Base-by-base conservation (phyloP, 2,888 invertebrate species). In the Drosophila melanosoma region DNA sequence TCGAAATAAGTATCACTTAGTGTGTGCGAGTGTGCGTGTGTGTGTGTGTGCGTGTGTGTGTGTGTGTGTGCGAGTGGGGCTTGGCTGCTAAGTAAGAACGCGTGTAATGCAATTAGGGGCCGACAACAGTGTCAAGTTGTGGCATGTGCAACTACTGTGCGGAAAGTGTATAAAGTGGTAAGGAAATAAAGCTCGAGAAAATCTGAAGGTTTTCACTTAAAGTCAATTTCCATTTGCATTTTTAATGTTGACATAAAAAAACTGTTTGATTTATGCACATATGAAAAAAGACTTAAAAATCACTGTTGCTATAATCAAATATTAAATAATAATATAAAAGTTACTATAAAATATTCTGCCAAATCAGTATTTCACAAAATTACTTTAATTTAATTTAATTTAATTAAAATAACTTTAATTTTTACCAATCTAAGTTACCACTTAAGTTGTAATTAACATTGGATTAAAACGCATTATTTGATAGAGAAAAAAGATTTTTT, bases 91-190 rank as follows among this genome's bases (percentile, higher is more conserved):
- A 84, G 84, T 84, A 89, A 76, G 70, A 82, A 82, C 85, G 79
- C 74, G 67, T 84, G 84, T 89, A 82, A 67, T 82, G 84, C 90
- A 89, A 84, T 89, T 89, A 89, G 90, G 71, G 61, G 72, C 70
- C 71, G 82, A 88, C 76, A 80, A 81, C 67, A 74, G 68, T 81
- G 69, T 78, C 77, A 76, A 74, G 42, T 70, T 74, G 81, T 79
- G 83, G 77, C 79, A 83, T 69, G 68, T 74, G 76, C 69, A 83
- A 89, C 89, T 89, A 90, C 87, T 75, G 90, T 86, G 77, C 74
- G 75, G 57, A 52, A 56, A 72, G 63, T 58, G 54, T 74, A 67
- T 51, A 54, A 65, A 60, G 51, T 54, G 40, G 29, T 29, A 29
- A 38, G n/a, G 11, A 20, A 29, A 45, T 11, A 45, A 35, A 45